These are phyloP conservation scores for Synanthedon myopaeformis DNA, from an alignment of 2,888 invertebrate species.

Conservation along the genomic window DNA sequence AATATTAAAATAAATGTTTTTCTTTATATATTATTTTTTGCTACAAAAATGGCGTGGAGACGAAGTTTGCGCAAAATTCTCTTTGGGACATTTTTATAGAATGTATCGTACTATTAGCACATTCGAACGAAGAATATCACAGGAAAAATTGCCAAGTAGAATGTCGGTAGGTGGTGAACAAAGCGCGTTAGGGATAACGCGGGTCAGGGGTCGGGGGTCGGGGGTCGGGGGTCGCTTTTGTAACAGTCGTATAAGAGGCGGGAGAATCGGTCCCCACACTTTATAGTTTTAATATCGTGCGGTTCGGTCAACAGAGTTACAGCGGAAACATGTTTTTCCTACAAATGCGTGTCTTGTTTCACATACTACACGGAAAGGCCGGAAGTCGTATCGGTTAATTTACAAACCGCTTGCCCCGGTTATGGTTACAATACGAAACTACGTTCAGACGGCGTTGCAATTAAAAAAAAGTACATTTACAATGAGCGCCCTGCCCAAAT, in stretches of 20 bases:
- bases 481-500: constrained; percentile 14
- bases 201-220: background rate
- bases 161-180: background rate
- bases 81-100: no score
- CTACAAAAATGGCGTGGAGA: no score
- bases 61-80: no score
- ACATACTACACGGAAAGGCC: constrained; percentile 21
- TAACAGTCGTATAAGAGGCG: constrained; percentile 10
- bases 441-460: background rate
- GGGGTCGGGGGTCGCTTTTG: background rate
- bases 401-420: constrained; percentile 10
- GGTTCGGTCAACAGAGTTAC: constrained; percentile 46
- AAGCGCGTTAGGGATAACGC: background rate
- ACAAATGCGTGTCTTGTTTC: constrained; percentile 38
- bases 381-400: constrained; percentile 23
- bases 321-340: constrained; percentile 41
- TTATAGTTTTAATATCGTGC: constrained; percentile 68
- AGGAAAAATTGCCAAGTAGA: background rate
- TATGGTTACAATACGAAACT: background rate
- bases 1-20: no score
- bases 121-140: background rate
- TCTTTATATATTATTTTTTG: no score
- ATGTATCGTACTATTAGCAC: no score
- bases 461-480: background rate
- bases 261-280: constrained; percentile 49